Evolutionary conservation across 2,113 vertebrate genomes (phyloP).

Genomic region (Trogon surrucura): DNA sequence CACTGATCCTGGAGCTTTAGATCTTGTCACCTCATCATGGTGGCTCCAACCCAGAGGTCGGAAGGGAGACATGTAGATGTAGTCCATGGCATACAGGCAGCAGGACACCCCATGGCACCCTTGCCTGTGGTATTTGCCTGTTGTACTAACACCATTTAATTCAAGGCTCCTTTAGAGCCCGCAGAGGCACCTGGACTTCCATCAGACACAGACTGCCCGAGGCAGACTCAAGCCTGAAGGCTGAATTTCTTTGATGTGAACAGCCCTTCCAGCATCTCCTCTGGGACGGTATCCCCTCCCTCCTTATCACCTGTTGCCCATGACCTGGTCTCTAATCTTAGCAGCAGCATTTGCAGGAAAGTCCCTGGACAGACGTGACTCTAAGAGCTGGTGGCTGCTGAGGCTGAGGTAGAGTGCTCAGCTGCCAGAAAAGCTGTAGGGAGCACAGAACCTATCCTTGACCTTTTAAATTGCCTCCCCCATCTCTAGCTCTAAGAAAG

Average conservation of each 20-base stretch:
- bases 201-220: rapidly evolving
- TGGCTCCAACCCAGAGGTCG: background rate
- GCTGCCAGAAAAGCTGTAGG: background rate
- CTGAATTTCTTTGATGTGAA: background rate
- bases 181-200: background rate
- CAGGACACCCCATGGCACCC: background rate
- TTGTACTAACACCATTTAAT: background rate
- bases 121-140: background rate
- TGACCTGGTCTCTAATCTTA: background rate
- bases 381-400: background rate
- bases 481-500: background rate
- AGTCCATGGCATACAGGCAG: background rate
- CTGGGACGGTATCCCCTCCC: background rate
- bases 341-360: background rate
- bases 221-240: background rate
- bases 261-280: background rate
- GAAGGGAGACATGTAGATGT: background rate
- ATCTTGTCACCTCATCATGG: background rate
- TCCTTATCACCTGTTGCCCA: background rate
- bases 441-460: background rate
- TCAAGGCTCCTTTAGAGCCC: background rate
- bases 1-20: background rate
- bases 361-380: background rate
- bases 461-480: background rate
- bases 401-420: background rate